phyloP scores from a whole-genome alignment of 2,888 invertebrate genomes.

The Polydesmus complanatus region DNA sequence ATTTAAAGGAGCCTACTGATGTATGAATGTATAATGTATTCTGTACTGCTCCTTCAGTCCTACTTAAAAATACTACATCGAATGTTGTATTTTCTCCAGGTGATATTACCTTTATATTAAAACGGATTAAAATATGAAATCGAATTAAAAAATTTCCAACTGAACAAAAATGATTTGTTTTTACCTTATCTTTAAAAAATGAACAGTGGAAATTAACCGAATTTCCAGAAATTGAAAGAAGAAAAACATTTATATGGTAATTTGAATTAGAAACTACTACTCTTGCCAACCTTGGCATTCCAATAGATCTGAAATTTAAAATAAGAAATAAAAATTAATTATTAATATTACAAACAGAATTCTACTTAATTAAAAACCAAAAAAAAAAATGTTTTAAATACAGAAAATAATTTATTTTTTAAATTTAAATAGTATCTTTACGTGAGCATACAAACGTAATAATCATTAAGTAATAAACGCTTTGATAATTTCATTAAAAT shows the following conservation, averaged over 20 bases:
- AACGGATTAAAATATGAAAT: neutral
- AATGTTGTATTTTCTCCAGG: slow-evolving; percentile 87
- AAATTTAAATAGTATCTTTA: no score
- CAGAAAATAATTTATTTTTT: no score
- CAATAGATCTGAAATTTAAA: slow-evolving; percentile 53
- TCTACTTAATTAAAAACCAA: no score
- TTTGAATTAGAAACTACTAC: slow-evolving; percentile 79
- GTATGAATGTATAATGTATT: slow-evolving; percentile 87
- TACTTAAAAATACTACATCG: slow-evolving; percentile 87
- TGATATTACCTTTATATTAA: slow-evolving; percentile 52
- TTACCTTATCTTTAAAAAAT: slow-evolving; percentile 88
- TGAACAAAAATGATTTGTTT: slow-evolving; percentile 18
- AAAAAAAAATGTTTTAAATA: no score
- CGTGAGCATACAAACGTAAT: no score
- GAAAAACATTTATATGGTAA: slow-evolving; percentile 69
- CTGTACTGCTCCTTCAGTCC: slow-evolving; percentile 73
- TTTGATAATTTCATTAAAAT: no score
- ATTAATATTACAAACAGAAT: no score
- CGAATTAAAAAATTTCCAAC: neutral
- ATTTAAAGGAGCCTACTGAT: slow-evolving; percentile 77
- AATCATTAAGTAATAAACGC: no score
- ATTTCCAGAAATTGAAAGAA: slow-evolving; percentile 86
- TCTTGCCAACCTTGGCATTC: slow-evolving; percentile 68
- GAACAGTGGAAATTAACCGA: slow-evolving; percentile 93
- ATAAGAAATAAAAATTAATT: slow-evolving; percentile 13